These are phyloP conservation scores for Lasioglossum morio DNA, from an alignment of 2,888 invertebrate species.

Conservation along the genomic window DNA sequence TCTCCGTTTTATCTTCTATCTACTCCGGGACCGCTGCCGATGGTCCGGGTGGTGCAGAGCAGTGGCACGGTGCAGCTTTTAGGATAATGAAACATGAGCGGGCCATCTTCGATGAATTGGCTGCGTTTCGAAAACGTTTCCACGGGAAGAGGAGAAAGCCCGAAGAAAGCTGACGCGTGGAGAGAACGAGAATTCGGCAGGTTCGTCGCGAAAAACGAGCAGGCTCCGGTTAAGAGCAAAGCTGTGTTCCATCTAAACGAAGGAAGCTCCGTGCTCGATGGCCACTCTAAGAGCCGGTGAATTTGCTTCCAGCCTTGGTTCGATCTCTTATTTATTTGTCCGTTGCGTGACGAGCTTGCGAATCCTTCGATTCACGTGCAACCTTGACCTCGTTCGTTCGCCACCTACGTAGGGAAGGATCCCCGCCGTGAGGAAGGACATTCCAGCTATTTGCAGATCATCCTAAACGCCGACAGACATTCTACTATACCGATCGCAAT, in stretches of 20 bases:
- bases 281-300: neutral
- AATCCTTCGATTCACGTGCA: neutral
- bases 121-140: conserved; percentile 14
- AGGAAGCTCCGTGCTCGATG: neutral
- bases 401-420: neutral
- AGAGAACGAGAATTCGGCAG: conserved; percentile 6
- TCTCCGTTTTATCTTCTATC: conserved; percentile 33
- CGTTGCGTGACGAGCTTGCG: neutral
- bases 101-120: conserved; percentile 42
- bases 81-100: conserved; percentile 49
- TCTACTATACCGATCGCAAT: conserved; percentile 14
- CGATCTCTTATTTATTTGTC: neutral
- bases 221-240: conserved; percentile 4
- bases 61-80: conserved; percentile 31
- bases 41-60: neutral
- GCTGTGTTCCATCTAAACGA: conserved; percentile 3
- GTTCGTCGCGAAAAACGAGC: conserved; percentile 4
- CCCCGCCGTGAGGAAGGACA: neutral
- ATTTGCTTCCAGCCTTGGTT: neutral
- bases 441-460: conserved; percentile 12
- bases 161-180: neutral
- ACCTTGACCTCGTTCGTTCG: neutral
- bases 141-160: neutral
- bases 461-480: conserved; percentile 25
- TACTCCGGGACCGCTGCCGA: neutral